Evolutionary conservation across 1,140 invertebrate genomes (phyloP).

Genomic region (Coelopa frigida): DNA sequence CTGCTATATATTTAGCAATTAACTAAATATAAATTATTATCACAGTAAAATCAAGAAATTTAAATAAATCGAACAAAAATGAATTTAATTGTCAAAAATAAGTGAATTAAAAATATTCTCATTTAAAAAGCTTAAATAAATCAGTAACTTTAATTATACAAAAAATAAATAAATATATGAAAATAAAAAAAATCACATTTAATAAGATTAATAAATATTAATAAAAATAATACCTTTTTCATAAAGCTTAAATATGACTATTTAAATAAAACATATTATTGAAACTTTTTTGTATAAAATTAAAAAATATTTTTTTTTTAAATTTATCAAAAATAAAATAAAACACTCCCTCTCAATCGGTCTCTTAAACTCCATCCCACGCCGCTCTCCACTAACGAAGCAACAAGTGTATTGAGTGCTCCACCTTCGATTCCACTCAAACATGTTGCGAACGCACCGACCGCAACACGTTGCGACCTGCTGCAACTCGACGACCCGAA

Average conservation of each 20-base stretch:
- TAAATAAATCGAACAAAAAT: background rate
- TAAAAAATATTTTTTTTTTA: no score
- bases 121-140: background rate
- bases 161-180: background rate
- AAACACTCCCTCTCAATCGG: no score
- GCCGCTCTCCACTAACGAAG: no score
- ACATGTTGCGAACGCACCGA: background rate
- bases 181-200: background rate
- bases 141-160: background rate
- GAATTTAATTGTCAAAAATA: background rate
- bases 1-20: background rate
- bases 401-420: background rate
- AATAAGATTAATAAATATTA: background rate
- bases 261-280: conserved; percentile 1
- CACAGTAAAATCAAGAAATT: background rate
- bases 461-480: background rate
- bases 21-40: background rate
- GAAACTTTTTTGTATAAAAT: background rate
- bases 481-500: background rate
- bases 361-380: no score
- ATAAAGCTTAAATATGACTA: background rate
- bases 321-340: conserved; percentile 4
- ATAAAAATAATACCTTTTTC: background rate
- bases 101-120: background rate
- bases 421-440: background rate